A percentile compares a stretch with the other conserved stretches of the same genome.
These are phyloP conservation scores for Drosophila setifemur DNA, from an alignment of 1,140 invertebrate species.

Conservation along the genomic window DNA sequence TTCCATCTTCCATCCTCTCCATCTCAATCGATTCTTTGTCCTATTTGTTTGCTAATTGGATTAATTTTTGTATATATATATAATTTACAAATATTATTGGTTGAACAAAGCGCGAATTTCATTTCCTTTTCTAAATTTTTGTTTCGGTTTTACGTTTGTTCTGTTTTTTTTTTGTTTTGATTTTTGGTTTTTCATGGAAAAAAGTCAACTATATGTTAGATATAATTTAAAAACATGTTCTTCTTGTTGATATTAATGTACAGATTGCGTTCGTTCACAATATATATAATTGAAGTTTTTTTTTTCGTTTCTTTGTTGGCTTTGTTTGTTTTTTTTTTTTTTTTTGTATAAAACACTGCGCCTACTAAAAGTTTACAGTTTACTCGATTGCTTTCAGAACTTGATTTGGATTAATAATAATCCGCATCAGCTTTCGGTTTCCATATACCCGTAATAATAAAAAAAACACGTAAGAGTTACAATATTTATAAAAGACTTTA, in stretches of 20 bases:
- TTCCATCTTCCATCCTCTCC: neutral
- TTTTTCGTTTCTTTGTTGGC: neutral
- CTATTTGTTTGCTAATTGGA: slow-evolving; percentile 9
- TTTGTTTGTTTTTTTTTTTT: neutral
- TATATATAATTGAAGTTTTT: slow-evolving; percentile 5
- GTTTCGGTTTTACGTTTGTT: no score
- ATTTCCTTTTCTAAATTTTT: slow-evolving; percentile 5
- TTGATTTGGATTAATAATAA: no score
- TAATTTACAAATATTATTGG: slow-evolving; percentile 30
- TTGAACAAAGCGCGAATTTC: slow-evolving; percentile 13
- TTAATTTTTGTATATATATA: neutral
- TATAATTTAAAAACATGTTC: slow-evolving; percentile 59
- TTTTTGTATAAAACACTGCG: slow-evolving; percentile 52
- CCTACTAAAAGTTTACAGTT: slow-evolving; percentile 65
- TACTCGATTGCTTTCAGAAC: slow-evolving; percentile 64
- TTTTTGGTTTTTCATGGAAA: slow-evolving; percentile 47
- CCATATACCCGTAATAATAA: slow-evolving; percentile 23
- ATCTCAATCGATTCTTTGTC: neutral
- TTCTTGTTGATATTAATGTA: slow-evolving; percentile 41
- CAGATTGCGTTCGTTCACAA: slow-evolving; percentile 46
- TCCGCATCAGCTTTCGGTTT: slow-evolving; percentile 3
- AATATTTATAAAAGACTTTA: slow-evolving; percentile 70
- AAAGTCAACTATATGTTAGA: slow-evolving; percentile 36
- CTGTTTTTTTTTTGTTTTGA: neutral
- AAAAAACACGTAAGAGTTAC: slow-evolving; percentile 64